Evolutionary conservation across 2,888 invertebrate species (phyloP).

Genomic region (Linnaemya tessellans): DNA sequence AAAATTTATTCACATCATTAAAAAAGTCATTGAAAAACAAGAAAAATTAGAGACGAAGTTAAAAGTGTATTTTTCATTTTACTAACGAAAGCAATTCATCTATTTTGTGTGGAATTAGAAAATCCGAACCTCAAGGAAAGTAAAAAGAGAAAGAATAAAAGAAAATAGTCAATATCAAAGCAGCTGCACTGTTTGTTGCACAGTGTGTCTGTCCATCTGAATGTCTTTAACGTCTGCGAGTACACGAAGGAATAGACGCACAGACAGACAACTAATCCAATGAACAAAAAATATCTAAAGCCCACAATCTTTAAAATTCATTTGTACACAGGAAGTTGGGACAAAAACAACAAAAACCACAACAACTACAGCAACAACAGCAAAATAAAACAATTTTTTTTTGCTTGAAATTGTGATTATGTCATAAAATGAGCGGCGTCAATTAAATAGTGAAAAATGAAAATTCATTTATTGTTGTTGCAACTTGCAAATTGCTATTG

Average conservation of each 20-base stretch:
- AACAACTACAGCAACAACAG: conserved; percentile 12
- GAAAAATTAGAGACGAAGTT: conserved; percentile 41
- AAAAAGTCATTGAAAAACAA: conserved; percentile 49
- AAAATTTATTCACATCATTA: conserved; percentile 62
- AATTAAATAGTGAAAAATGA: conserved; percentile 67
- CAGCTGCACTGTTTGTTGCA: conserved; percentile 54
- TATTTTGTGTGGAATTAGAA: conserved; percentile 35
- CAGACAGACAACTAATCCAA: conserved; percentile 1
- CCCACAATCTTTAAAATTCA: conserved; percentile 68
- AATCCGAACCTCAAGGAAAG: conserved; percentile 34
- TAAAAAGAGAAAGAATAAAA: conserved; percentile 27
- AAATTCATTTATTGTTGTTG: conserved; percentile 60
- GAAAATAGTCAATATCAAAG: conserved; percentile 4
- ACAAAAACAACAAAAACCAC: conserved; percentile 19
- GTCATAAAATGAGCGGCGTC: conserved; percentile 71
- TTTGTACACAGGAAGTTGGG: conserved; percentile 67
- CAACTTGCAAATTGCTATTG: conserved; percentile 26
- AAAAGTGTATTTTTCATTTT: conserved; percentile 44
- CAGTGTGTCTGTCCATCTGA: conserved; percentile 7
- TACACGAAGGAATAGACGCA: neutral
- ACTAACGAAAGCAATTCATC: conserved; percentile 61
- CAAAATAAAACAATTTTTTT: conserved; percentile 8
- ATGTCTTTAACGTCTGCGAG: conserved; percentile 16
- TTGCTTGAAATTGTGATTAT: conserved; percentile 64
- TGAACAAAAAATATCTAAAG: conserved; percentile 25